These are phyloP conservation scores for Clarias fuscus DNA, from an alignment of 2,797 vertebrate species.

Conservation along the genomic window DNA sequence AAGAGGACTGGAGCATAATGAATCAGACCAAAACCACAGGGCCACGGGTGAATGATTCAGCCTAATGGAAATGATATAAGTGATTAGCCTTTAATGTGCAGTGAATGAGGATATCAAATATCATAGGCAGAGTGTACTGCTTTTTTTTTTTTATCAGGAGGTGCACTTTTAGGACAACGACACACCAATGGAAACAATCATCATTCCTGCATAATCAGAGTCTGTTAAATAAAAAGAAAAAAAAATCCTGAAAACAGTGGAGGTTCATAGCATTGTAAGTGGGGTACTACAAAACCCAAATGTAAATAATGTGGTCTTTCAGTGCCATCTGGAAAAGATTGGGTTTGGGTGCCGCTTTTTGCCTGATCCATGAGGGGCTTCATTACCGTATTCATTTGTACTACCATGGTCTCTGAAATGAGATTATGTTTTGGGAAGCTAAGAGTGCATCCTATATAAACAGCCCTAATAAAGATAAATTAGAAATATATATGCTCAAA, in stretches of 20 bases:
- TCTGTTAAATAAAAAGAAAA: conserved; percentile 35
- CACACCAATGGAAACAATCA: conserved; percentile 59
- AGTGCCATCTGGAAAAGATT: conserved; percentile 94
- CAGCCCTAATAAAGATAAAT: conserved; percentile 68
- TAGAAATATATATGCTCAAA: conserved; percentile 69
- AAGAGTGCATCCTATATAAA: conserved; percentile 71
- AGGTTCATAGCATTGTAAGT: conserved; percentile 67
- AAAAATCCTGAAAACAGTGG: conserved; percentile 42
- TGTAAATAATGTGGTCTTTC: conserved; percentile 87
- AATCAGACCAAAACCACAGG: conserved; percentile 60
- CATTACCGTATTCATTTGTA: conserved; percentile 87
- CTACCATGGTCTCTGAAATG: conserved; percentile 65
- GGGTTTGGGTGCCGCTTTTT: conserved; percentile 72
- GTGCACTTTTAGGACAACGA: conserved; percentile 66
- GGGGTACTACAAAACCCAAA: conserved; percentile 83
- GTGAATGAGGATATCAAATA: conserved; percentile 64
- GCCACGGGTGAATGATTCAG: conserved; percentile 66
- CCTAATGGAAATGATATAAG: conserved; percentile 70
- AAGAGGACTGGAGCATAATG: conserved; percentile 62
- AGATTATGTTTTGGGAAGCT: conserved; percentile 65
- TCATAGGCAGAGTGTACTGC: conserved; percentile 61
- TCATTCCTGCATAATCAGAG: conserved; percentile 68
- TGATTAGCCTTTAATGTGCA: conserved; percentile 69
- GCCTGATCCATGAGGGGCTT: conserved; percentile 66
- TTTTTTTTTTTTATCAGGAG: conserved; percentile 46